phyloP scores from a whole-genome alignment of 2,113 vertebrate genomes.

The Rhabdomys dilectus region DNA sequence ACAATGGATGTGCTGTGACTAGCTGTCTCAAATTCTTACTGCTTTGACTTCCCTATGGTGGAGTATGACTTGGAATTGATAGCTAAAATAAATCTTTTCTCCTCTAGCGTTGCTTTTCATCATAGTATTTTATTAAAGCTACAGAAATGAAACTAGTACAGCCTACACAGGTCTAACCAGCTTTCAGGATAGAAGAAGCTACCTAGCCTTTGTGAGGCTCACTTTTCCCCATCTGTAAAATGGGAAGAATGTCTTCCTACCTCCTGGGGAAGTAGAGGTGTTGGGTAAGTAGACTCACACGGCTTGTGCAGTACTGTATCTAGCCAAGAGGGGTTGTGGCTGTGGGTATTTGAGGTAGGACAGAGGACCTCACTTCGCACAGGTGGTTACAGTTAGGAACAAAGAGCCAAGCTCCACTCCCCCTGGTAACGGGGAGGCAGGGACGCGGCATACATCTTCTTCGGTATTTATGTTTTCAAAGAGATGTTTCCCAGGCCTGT shows the following conservation, averaged over 20 bases:
- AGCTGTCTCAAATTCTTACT: too few relatives aligned
- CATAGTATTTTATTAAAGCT: background rate
- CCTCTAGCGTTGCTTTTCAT: background rate
- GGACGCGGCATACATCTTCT: background rate
- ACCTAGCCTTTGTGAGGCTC: background rate
- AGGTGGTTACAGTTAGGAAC: conserved; percentile 19
- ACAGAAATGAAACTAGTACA: background rate
- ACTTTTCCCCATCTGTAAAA: background rate
- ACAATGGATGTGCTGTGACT: too few relatives aligned
- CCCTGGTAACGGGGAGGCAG: background rate
- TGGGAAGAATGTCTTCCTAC: background rate
- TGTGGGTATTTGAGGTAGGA: background rate
- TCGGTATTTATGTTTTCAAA: conserved; percentile 33
- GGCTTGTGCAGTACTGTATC: background rate
- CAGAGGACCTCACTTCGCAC: background rate
- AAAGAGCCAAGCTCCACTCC: background rate
- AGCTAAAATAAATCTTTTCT: background rate
- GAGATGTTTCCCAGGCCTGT: background rate
- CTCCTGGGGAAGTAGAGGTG: background rate
- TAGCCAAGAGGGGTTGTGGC: too few relatives aligned
- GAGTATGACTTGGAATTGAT: background rate
- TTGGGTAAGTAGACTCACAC: background rate
- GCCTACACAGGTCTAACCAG: background rate
- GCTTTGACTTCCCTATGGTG: background rate
- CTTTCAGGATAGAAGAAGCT: background rate